Base-by-base conservation (phyloP, 92 coral and sea anemone genomes). In the Micromussa lordhowensis region DNA sequence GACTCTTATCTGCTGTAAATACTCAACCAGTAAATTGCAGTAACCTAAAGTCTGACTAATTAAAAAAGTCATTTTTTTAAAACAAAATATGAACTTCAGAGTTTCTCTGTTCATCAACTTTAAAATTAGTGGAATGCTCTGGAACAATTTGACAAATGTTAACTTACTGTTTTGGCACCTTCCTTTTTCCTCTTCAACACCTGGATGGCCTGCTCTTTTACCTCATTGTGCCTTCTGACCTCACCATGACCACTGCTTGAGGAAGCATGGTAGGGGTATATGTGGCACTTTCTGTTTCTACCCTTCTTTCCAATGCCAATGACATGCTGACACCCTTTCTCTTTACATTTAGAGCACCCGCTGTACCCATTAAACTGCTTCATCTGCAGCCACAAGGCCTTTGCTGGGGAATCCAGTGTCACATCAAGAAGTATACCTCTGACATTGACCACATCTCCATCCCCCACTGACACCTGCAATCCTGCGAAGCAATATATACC, bases 341-440 rank as follows among this genome's bases (percentile, higher is more conserved):
- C 91, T 76, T 88, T 82, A 64, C 91, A 88, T 30, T 82, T 88
- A 5, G 83, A 64, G 22, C 91, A 88, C 61, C 91, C 91, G 44
- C 8, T 48, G 79, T 90, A 79, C 6, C 90, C 93, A 81, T 86
- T 90, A 31, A 30, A 90, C 10, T 90, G 93, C 78, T 90, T 86
- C 77, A 80, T 90, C 58, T 79, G 82, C 54, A 90, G 87, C 90
- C 90, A 90, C 68, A 80, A 74, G 32, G 93, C 74, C 53, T 85
- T 90, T 69, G 90, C 93, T 1, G 90, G 93, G 17, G 91, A 24
- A 75, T 90, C 91, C 17, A 90, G 64, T 53, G 91, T 70, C 32
- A 74, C 66, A 59, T 85, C 86, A n/a, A 90, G 87, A 9, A 86
- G 83, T 8, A 90, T 90, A 22, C 81, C 93, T 24, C 71, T 35